Conservation (phyloP, 2,888 invertebrate genomes). For the Apodemia zela region DNA sequence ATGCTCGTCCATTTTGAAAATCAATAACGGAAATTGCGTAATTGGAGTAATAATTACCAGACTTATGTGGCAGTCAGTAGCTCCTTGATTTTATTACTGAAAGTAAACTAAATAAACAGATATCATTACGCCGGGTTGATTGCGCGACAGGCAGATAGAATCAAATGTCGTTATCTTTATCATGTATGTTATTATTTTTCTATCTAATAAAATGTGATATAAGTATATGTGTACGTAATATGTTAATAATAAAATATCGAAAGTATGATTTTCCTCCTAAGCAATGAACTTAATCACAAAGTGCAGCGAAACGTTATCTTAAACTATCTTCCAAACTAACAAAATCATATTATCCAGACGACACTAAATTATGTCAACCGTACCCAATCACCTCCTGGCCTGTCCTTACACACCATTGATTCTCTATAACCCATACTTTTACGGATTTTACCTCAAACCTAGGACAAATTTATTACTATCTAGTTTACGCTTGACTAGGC, state of each 20-base stretch:
- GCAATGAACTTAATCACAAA: not conserved
- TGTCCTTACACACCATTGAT: constrained; percentile 46
- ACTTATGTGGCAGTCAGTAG: no score
- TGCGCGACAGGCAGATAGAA: no score
- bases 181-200: no score
- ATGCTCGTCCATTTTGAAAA: no score
- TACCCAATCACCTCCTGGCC: constrained; percentile 30
- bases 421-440: constrained; percentile 39
- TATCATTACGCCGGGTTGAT: no score
- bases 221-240: no score
- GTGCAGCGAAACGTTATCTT: not conserved
- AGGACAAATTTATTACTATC: constrained; percentile 61
- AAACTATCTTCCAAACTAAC: constrained; percentile 5
- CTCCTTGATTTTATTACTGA: no score
- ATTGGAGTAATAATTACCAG: no score
- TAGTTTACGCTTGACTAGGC: constrained; percentile 49
- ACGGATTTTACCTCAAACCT: constrained; percentile 40
- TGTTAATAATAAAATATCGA: not conserved
- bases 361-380: constrained; percentile 9
- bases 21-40: no score
- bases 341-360: constrained; percentile 6
- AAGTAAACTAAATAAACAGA: no score
- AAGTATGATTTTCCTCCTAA: not conserved
- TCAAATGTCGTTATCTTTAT: no score
- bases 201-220: no score